These are phyloP conservation scores for Pitangus sulphuratus DNA, from an alignment of 2,797 vertebrate species.

Conservation along the genomic window DNA sequence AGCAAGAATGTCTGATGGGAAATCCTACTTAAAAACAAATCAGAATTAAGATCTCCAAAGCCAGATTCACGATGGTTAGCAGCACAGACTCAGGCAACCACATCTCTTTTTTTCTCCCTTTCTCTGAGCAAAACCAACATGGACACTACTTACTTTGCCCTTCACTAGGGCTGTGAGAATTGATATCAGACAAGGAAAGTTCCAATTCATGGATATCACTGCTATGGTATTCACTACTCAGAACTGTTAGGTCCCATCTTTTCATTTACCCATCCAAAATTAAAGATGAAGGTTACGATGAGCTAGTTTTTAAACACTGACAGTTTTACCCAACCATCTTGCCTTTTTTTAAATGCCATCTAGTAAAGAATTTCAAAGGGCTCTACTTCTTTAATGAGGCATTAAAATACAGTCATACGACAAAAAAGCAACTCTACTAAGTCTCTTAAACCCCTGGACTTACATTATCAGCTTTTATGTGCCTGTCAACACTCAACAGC, in stretches of 20 bases:
- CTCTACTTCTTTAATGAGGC: conserved; percentile 74
- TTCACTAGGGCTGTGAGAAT: background rate
- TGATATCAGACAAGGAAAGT: background rate
- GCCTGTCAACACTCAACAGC: conserved; percentile 86
- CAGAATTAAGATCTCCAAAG: background rate
- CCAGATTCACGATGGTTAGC: background rate
- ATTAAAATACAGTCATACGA: conserved; percentile 86
- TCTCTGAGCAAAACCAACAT: background rate
- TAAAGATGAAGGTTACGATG: conserved; percentile 21
- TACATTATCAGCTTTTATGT: conserved; percentile 90
- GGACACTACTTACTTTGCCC: background rate
- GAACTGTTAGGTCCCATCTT: background rate
- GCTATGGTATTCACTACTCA: background rate
- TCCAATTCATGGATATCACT: background rate
- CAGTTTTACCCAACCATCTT: conserved; percentile 45
- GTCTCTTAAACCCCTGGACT: conserved; percentile 81
- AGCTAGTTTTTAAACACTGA: conserved; percentile 51
- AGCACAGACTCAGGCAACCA: background rate
- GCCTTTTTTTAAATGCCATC: conserved; percentile 46
- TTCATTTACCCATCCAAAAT: conserved; percentile 12
- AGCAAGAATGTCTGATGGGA: background rate
- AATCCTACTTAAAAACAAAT: background rate
- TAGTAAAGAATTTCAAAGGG: conserved; percentile 79
- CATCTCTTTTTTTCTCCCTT: background rate
- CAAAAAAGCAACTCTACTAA: conserved; percentile 80